Base-by-base conservation (phyloP, 2,113 vertebrate genomes). In the Ictalurus furcatus region DNA sequence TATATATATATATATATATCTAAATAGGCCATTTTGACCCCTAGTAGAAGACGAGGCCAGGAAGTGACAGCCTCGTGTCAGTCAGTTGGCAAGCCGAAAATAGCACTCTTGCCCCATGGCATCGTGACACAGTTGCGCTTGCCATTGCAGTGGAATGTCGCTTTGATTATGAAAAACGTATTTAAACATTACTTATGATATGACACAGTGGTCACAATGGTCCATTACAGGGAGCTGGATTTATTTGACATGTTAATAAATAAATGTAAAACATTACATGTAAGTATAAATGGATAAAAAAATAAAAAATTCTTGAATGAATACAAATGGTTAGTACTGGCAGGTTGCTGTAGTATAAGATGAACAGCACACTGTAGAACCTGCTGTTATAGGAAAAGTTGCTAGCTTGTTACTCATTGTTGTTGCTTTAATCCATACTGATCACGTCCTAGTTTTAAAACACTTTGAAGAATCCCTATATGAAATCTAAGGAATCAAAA, bases 1-100 rank as follows among this genome's bases (percentile, higher is more conserved):
- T 44, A 4, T 44, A 44, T 54, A 79, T 48, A 48, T 4, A 37
- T 59, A 8, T 59, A 23, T 4, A 37, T 59, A 8, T 34, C 54
- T 76, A 80, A 80, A 80, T 34, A 17, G 54, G 13, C 54, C 54
- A 58, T 25, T 54, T 56, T 56, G 6, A 54, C 78, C 78, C n/a
- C 52, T 8, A 82, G 40, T 19, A 82, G 19, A 17, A 82, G 54
- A 59, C 8, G 12, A 25, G 44, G 25, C 80, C 69, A 71, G 83
- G 73, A 90, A 78, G 65, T 85, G 85, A 91, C 85, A 88, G 88
- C n/a, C 87, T 88, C 78, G 59, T 88, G 78, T 86, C 86, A 69
- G 44, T 2, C 80, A 83, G 74, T 80, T 54, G 37, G 23, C 19
- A 74, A 71, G 67, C 28, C 56, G 85, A 71, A 89, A 89, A 90